Base-by-base conservation (phyloP, 2,113 vertebrate genomes). In the Ploceus nigricollis region DNA sequence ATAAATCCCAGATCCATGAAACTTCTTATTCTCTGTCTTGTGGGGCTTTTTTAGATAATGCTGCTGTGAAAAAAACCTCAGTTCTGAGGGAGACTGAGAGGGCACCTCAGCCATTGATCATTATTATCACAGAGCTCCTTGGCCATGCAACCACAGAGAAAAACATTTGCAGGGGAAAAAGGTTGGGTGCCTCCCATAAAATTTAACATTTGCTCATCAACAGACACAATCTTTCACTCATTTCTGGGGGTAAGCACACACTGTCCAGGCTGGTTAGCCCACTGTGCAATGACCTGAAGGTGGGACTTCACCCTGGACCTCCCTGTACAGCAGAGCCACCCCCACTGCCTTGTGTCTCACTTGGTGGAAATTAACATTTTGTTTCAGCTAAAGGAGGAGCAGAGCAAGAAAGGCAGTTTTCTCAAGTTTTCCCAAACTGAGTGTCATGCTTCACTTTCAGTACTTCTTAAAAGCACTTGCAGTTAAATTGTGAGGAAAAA, bases 241-340 rank as follows among this genome's bases (percentile, higher is more conserved):
- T 47, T 71, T 27, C 28, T 79, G 19, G 15, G 27, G 13, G 54
- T 35, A 18, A 24, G 33, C 7, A 58, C 15, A 22, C 30, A 13
- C 6, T 56, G 65, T 15, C 45, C 0, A 0, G 20, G 10, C 4
- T 2, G 40, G 16, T 68, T 37, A 48, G 7, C 13, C 37, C 21
- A 10, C 14, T 19, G 30, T 21, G 57, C 65, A 42, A 5, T 27
- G 35, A 73, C 28, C 47, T 66, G 24, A 37, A 68, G 39, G 27
- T 0, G 44, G 10, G 11, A 39, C 20, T 45, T 37, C 0, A 0
- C 33, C 35, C 11, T 6, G 4, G 31, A 61, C 19, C 37, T 47
- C 12, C 30, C 70, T 47, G 27, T 14, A 33, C 22, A 82, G 2
- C 15, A 40, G 11, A 31, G 21, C 16, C 66, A 31, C 11, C n/a